A percentile compares a stretch with the other conserved stretches of the same genome.
Evolutionary conservation across 2,888 invertebrate species (phyloP).

Genomic region (Polydesmus complanatus): DNA sequence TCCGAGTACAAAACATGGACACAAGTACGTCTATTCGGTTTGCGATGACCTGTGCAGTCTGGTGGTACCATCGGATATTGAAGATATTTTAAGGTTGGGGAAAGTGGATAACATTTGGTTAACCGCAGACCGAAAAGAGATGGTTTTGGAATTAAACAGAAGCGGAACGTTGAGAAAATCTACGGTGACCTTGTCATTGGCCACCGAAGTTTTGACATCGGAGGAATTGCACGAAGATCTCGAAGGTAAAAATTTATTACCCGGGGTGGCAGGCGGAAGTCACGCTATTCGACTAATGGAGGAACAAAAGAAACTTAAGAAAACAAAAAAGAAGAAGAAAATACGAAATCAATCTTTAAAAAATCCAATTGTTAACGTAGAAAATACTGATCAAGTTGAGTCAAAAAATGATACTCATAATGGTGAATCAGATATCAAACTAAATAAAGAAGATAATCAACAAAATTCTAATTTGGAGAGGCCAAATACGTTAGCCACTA

Average conservation of each 20-base stretch:
- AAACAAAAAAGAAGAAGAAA: not conserved
- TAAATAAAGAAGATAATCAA: not conserved
- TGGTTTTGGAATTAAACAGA: constrained; percentile 9
- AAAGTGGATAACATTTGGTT: constrained; percentile 62
- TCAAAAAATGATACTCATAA: not conserved
- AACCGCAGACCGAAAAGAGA: constrained; percentile 31
- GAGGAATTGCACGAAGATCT: constrained; percentile 18
- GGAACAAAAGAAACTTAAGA: not conserved
- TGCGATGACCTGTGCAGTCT: constrained; percentile 58
- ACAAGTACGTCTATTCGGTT: constrained; percentile 54
- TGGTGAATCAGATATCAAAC: not conserved
- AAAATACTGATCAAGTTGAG: not conserved
- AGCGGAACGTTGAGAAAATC: not conserved
- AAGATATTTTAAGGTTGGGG: constrained; percentile 60
- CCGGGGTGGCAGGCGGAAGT: constrained; percentile 17
- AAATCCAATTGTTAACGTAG: not conserved
- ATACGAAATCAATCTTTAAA: not conserved
- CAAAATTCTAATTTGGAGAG: not conserved
- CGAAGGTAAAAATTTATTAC: constrained; percentile 15
- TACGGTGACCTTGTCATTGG: not conserved
- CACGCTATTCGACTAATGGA: constrained; percentile 10
- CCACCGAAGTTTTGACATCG: constrained; percentile 7
- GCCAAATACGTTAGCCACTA: not conserved
- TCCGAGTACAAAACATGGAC: not conserved
- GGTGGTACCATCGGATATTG: constrained; percentile 56